phyloP scores from a whole-genome alignment of 2,113 vertebrate species.

The Marmota monax region DNA sequence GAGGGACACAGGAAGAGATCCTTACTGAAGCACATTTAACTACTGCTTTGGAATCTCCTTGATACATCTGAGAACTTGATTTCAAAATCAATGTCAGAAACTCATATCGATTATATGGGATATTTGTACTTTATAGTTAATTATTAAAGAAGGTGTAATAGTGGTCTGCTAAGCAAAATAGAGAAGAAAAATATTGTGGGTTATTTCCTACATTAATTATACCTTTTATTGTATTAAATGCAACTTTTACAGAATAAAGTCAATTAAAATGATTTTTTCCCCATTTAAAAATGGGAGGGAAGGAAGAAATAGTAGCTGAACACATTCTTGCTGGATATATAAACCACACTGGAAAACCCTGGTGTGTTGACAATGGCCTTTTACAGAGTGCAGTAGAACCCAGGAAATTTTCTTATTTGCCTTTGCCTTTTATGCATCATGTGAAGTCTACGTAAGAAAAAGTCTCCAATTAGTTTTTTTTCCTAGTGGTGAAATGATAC shows the following conservation, averaged over 20 bases:
- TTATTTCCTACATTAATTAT: not conserved
- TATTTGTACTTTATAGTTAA: not conserved
- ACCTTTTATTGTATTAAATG: not conserved
- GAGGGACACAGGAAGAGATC: not conserved
- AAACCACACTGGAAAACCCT: not conserved
- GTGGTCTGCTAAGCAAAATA: not conserved
- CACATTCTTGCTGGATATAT: not conserved
- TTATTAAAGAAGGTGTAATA: not conserved
- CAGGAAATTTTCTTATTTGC: not conserved
- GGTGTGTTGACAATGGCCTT: not conserved
- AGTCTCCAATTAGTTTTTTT: not conserved
- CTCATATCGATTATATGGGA: not conserved
- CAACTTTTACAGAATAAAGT: not conserved
- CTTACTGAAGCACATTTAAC: not conserved
- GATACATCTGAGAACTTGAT: not conserved
- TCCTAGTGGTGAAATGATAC: not conserved
- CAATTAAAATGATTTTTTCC: not conserved
- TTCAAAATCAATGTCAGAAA: slow-evolving; percentile 43
- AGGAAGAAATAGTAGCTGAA: not conserved
- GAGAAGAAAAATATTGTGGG: not conserved
- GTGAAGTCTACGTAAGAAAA: slow-evolving; percentile 41
- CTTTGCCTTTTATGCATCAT: not conserved
- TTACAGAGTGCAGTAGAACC: not conserved
- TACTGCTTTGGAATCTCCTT: not conserved
- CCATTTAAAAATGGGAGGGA: not conserved